These are phyloP conservation scores for Bergia sp. DNA, from an alignment of 92 coral and sea anemone species.

Conservation along the genomic window DNA sequence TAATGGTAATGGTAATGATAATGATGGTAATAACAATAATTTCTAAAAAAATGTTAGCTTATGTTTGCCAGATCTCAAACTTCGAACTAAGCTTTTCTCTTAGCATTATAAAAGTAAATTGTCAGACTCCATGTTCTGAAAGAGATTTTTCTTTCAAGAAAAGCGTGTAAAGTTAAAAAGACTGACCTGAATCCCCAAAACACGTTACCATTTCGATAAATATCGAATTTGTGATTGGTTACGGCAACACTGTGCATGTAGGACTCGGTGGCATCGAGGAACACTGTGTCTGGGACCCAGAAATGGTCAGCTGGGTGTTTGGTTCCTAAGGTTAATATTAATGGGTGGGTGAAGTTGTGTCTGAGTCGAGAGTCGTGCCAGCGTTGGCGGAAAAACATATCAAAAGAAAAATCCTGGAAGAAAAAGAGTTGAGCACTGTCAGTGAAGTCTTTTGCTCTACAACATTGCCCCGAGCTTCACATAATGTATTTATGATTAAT, in stretches of 20 bases:
- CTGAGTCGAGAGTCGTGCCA: slow-evolving; percentile 81
- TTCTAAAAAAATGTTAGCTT: too few species aligned
- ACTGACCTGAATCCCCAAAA: slow-evolving; percentile 87
- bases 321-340: slow-evolving; percentile 81
- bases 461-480: too few species aligned
- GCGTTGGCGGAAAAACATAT: slow-evolving; percentile 85
- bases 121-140: too few species aligned
- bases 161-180: too few species aligned
- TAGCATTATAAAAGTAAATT: too few species aligned
- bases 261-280: slow-evolving; percentile 75
- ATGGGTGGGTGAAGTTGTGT: slow-evolving; percentile 62
- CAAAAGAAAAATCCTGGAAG: slow-evolving; percentile 77
- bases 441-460: too few species aligned
- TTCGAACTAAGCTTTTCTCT: too few species aligned
- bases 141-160: neutral
- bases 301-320: slow-evolving; percentile 89
- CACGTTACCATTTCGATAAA: slow-evolving; percentile 73
- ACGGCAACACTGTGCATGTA: slow-evolving; percentile 71
- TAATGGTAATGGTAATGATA: too few species aligned
- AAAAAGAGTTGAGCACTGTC: neutral
- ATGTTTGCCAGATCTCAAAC: too few species aligned
- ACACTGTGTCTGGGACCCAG: slow-evolving; percentile 94
- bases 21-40: too few species aligned
- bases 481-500: too few species aligned
- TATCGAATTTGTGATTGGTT: slow-evolving; percentile 85